Evolutionary conservation across 2,113 vertebrate genomes (phyloP).

Genomic region (Triplophysa tibetana): DNA sequence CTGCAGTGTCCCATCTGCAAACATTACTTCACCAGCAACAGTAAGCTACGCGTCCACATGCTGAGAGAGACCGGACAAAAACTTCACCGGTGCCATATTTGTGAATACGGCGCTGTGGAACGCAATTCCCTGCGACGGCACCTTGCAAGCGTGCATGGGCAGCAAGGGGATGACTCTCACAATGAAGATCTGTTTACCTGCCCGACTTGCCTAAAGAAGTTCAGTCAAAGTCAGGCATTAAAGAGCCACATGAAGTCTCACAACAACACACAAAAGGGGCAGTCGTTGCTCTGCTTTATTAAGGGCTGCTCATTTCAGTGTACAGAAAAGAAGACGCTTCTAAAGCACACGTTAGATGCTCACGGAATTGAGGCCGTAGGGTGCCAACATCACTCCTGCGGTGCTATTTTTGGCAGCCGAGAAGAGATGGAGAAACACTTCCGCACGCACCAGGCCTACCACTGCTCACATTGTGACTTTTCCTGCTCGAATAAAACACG

Average conservation of each 20-base stretch:
- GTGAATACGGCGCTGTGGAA: constrained; percentile 90
- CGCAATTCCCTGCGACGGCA: constrained; percentile 88
- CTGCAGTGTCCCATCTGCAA: constrained; percentile 93
- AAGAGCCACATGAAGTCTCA: constrained; percentile 93
- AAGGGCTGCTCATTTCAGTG: constrained; percentile 75
- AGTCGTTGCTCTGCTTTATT: constrained; percentile 79
- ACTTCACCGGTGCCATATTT: constrained; percentile 83
- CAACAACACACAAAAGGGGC: constrained; percentile 63
- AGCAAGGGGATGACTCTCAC: constrained; percentile 73
- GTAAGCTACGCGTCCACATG: constrained; percentile 90
- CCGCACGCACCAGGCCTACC: constrained; percentile 90
- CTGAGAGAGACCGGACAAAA: constrained; percentile 87
- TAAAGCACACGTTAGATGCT: constrained; percentile 77
- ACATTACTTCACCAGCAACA: constrained; percentile 94
- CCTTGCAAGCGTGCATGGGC: constrained; percentile 80
- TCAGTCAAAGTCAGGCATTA: constrained; percentile 84
- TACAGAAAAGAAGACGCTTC: constrained; percentile 78
- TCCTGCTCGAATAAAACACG: constrained; percentile 90
- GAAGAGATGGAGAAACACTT: constrained; percentile 87
- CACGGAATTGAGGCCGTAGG: constrained; percentile 79
- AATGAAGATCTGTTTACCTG: constrained; percentile 78
- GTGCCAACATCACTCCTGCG: constrained; percentile 88
- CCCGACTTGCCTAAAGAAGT: constrained; percentile 83
- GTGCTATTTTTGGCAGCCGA: constrained; percentile 74
- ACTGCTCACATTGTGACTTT: constrained; percentile 91